Percentiles rank a stretch among this genome's conserved stretches.
These are phyloP conservation scores for Paraescarpia echinospica DNA, from an alignment of 1,140 invertebrate species.

Conservation along the genomic window DNA sequence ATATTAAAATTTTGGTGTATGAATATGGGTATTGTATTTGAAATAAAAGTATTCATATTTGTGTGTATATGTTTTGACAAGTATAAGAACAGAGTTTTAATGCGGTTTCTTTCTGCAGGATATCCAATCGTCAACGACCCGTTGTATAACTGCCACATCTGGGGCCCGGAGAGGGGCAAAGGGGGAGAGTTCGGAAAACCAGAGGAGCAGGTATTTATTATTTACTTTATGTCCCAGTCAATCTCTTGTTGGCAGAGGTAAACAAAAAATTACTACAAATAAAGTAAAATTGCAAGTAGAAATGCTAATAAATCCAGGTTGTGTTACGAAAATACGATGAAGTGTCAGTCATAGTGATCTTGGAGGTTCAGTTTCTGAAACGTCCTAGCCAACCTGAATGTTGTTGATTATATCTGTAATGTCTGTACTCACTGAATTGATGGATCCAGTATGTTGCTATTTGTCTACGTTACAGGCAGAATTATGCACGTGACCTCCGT, in stretches of 20 bases:
- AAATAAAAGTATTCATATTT: not conserved
- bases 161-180: constrained; percentile 76
- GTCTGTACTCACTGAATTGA: too few species aligned
- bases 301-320: too few species aligned
- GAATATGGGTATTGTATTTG: too few species aligned
- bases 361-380: too few species aligned
- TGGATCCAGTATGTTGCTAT: too few species aligned
- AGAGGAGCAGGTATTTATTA: constrained; percentile 70
- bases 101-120: constrained; percentile 47
- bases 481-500: too few species aligned
- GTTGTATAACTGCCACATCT: constrained; percentile 68
- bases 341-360: too few species aligned
- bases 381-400: too few species aligned
- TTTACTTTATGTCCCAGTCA: not conserved
- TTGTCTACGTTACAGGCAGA: too few species aligned
- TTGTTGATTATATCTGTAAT: too few species aligned
- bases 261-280: not conserved
- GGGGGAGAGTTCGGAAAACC: constrained; percentile 88
- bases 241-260: not conserved
- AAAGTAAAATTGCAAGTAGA: not conserved
- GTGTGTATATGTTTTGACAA: not conserved
- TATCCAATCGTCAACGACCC: constrained; percentile 97
- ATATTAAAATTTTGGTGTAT: too few species aligned
- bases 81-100: not conserved
- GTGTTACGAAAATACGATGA: too few species aligned